phyloP scores from a whole-genome alignment of 2,797 vertebrate genomes.

The Pseudochaenichthys georgianus region DNA sequence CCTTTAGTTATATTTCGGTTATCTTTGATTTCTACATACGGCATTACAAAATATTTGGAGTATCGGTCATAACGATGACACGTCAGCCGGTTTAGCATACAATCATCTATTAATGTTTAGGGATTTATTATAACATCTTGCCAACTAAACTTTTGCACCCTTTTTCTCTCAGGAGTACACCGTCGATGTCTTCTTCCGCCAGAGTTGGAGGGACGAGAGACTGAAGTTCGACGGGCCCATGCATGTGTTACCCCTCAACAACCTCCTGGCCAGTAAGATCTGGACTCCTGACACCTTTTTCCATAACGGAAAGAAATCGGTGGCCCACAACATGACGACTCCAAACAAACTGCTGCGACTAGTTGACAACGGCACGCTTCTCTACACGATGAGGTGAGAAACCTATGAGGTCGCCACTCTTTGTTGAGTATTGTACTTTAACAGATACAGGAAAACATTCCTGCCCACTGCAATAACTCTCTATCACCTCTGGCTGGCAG shows the following conservation, averaged over 20 bases:
- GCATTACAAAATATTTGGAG: too few species aligned
- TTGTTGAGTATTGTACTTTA: not conserved
- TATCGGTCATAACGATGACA: not conserved
- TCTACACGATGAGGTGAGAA: conserved; percentile 97
- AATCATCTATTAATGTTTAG: not conserved
- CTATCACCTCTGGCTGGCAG: too few species aligned
- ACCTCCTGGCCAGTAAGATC: conserved; percentile 97
- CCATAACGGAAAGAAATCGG: conserved; percentile 99
- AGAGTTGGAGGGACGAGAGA: conserved; percentile 97
- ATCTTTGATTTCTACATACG: too few species aligned
- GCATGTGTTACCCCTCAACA: conserved; percentile 97
- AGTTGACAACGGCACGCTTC: conserved; percentile 96
- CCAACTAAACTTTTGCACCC: conserved; percentile 35
- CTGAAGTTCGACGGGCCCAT: conserved; percentile 98
- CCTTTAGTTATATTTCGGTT: too few species aligned
- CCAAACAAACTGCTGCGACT: conserved; percentile 98
- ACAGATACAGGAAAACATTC: too few species aligned
- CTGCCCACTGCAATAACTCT: too few species aligned
- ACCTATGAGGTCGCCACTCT: not conserved
- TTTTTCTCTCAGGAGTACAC: conserved; percentile 92
- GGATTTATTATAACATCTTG: not conserved
- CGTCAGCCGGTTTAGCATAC: not conserved
- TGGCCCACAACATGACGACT: conserved; percentile 99
- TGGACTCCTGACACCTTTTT: conserved; percentile 99
- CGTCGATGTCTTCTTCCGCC: conserved; percentile 98